phyloP scores from a whole-genome alignment of 2,797 vertebrate species.

The Vipera latastei region DNA sequence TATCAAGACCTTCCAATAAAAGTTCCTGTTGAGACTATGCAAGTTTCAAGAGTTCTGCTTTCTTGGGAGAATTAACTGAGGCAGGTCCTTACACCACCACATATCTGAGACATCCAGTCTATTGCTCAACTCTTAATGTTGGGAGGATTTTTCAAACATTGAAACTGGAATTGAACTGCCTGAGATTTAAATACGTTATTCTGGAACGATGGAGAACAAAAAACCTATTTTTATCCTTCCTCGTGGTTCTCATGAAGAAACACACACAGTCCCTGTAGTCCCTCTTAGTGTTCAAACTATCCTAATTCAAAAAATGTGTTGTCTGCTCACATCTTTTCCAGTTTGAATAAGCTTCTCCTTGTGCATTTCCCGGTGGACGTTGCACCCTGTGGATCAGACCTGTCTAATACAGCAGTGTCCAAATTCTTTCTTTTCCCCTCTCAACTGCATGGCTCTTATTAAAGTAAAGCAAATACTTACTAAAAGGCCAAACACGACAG shows the following conservation, averaged over 20 bases:
- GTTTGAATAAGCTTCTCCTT: background rate
- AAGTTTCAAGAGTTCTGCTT: no score
- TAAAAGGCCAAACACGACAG: slow-evolving; percentile 90
- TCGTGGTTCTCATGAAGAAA: background rate
- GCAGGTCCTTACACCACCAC: no score
- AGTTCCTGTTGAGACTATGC: no score
- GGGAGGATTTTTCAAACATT: background rate
- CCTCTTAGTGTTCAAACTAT: background rate
- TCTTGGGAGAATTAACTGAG: no score
- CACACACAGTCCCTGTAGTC: background rate
- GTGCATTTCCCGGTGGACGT: background rate
- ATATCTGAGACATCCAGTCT: background rate
- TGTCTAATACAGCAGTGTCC: background rate
- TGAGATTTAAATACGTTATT: background rate
- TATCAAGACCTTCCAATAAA: no score
- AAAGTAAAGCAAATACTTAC: slow-evolving; percentile 69
- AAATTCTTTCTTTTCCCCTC: background rate
- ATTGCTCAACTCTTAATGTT: background rate
- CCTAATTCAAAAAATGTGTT: background rate
- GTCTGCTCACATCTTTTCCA: background rate
- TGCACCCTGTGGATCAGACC: background rate
- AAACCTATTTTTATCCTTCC: background rate
- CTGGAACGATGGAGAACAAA: background rate
- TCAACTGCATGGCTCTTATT: background rate
- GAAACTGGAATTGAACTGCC: background rate